Base-by-base conservation (phyloP, 1,140 invertebrate genomes). In the Polypedilum vanderplanki region DNA sequence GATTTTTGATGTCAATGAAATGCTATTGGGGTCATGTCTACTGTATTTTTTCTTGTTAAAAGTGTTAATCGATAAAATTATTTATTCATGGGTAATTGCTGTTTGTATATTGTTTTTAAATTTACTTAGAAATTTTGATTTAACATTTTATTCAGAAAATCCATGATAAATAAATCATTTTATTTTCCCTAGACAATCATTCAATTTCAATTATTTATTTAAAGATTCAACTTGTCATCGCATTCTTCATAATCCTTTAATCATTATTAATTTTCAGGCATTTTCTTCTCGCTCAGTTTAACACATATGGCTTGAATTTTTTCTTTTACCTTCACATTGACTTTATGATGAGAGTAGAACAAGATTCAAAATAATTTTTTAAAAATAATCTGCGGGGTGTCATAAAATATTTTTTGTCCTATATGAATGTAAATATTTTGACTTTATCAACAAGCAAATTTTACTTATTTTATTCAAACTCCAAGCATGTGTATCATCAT, bases 381-480 rank as follows among this genome's bases (percentile, higher is more conserved):
- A 57, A 70, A 70, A 70, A 20, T 70, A 70, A 70, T 70, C 65
- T 18, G 20, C 65, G 65, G 65, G 65, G 65, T 70, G 65, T 22
- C 65, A 70, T 20, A 22, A 18, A 9, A 70, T 15, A 12, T 15
- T 57, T 57, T 15, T 57, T n/a, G n/a, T 22, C 65, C 7, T 1
- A 18, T 7, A 70, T 20, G 17, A 70, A 22, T 8, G 20, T 70
- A 70, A 70, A 70, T 70, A 70, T 70, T 70, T 70, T 70, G 65
- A 70, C 65, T 70, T 70, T 17, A 70, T 70, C 65, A 70, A 70
- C 65, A 70, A 18, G 9, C 18, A 10, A 18, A 20, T 20, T 20
- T 22, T 18, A 67, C 65, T 15, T 15, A 8, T 3, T 57, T 57
- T n/a, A n/a, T n/a, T 12, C 46, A 57, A 15, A 33, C 24, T 3